Evolutionary conservation across 2,797 vertebrate species (phyloP).

Genomic region (Eulemur albifrons): DNA sequence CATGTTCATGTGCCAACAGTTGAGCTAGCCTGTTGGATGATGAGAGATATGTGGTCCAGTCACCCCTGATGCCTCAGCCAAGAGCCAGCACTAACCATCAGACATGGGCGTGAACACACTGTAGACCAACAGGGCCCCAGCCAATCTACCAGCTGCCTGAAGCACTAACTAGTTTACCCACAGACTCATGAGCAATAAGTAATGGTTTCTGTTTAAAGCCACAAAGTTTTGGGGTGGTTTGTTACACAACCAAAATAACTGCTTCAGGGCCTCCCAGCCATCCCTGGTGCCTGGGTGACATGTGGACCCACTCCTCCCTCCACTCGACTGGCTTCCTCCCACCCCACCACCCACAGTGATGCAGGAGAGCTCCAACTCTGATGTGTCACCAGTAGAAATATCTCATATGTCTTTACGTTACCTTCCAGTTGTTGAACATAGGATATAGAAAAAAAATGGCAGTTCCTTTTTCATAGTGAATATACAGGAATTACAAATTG

Average conservation of each 20-base stretch:
- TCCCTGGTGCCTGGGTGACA: neutral
- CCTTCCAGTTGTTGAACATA: neutral
- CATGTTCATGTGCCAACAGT: neutral
- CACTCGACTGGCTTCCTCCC: neutral
- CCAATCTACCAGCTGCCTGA: neutral
- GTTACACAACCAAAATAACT: neutral
- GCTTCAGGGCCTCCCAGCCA: neutral
- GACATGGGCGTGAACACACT: neutral
- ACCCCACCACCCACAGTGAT: neutral
- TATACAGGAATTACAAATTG: neutral
- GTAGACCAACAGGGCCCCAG: neutral
- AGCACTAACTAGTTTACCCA: neutral
- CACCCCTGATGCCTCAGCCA: neutral
- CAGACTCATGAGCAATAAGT: neutral
- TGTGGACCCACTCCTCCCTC: neutral
- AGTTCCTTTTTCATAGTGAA: neutral
- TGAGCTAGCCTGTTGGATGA: neutral
- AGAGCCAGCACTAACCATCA: neutral
- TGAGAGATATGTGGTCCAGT: neutral
- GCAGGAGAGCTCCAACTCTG: neutral
- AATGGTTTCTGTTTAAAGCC: neutral
- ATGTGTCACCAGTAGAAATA: neutral
- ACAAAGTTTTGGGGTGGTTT: neutral
- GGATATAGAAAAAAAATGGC: neutral
- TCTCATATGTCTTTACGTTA: neutral